Base-by-base conservation (phyloP, 2,797 vertebrate genomes). In the Sebastes trivittatus region DNA sequence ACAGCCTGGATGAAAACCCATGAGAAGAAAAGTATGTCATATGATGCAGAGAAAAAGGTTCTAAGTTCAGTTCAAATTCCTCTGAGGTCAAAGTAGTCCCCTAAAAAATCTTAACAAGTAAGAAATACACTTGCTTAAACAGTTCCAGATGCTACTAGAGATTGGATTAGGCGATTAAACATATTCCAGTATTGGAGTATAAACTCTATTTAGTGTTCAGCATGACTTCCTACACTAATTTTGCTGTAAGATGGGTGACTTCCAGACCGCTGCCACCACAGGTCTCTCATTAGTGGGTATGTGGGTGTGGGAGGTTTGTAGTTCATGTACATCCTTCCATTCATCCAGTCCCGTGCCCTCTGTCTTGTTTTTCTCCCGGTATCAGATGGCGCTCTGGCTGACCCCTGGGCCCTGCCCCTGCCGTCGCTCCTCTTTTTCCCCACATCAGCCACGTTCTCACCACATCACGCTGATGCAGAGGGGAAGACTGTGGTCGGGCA, bases 401-500 rank as follows among this genome's bases (percentile, higher is more conserved):
- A 92, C 92, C 92, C 78, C 76, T 20, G 78, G 68, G 85, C 86
- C 78, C 85, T 81, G 87, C 86, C 88, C 87, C 88, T 82, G 81
- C 86, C 88, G 78, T 74, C 77, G 55, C 54, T 77, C 81, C 75
- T 85, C 83, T 72, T 76, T 88, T 87, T 87, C 89, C 90, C 81
- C 81, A 87, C 81, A 86, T 77, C 68, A 73, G 86, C 92, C 88
- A 88, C 91, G 63, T 91, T 94, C 88, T 92, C 90, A 92, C 92
- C 91, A 90, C 89, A 92, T 92, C 91, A 92, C 80, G 78, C 88
- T 91, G 91, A 90, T 94, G 93, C 93, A 85, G 88, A 92, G 89
- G 92, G 93, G 93, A 95, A 94, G 91, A 85, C 94, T 95, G 94
- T 87, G 94, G 94, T 95, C 70, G 78, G 93, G 88, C 91, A 95